Base-by-base conservation (phyloP, 2,113 vertebrate species). In the Poecilia latipinna region DNA sequence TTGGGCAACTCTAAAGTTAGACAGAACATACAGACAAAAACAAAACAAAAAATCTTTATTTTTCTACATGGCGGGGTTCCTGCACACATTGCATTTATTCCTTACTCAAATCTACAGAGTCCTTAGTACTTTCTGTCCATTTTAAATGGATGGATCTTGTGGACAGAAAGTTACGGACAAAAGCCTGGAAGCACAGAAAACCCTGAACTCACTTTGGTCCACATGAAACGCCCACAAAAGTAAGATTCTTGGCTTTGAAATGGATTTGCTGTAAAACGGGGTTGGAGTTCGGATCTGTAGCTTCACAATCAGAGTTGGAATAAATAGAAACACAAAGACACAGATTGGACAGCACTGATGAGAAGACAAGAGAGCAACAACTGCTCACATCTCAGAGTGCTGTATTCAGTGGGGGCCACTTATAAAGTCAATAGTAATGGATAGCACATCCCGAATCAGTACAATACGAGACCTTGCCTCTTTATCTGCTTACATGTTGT, bases 351-450 rank as follows among this genome's bases (percentile, higher is more conserved):
- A 68, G 60, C 73, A 73, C 81, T 42, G 82, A 85, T 68, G 66
- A 66, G 70, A 44, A 82, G 69, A 75, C 80, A 72, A 65, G 77
- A 61, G 61, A 78, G 65, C 70, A 69, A 61, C 62, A 67, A 78
- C 82, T 37, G 82, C 60, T 79, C 32, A 7, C 61, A 72, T 84
- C 72, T 65, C 81, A 71, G 65, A 85, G 72, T 61, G 39, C 61
- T 78, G 84, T 81, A 86, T 85, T 90, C 87, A 86, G 75, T 4
- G 17, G 86, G 75, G 89, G 75, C 78, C 86, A 88, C 86, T 93
- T 92, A 79, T 66, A 44, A 68, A 84, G 90, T 93, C 90, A 88
- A 91, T 89, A 89, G 80, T 88, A 82, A 88, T 83, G 82, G 83
- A 90, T 78, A 87, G 79, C 82, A 72, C 75, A 72, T 60, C 71